Conservation (phyloP, 2,888 invertebrate species). For the Matsumyia berberina region DNA sequence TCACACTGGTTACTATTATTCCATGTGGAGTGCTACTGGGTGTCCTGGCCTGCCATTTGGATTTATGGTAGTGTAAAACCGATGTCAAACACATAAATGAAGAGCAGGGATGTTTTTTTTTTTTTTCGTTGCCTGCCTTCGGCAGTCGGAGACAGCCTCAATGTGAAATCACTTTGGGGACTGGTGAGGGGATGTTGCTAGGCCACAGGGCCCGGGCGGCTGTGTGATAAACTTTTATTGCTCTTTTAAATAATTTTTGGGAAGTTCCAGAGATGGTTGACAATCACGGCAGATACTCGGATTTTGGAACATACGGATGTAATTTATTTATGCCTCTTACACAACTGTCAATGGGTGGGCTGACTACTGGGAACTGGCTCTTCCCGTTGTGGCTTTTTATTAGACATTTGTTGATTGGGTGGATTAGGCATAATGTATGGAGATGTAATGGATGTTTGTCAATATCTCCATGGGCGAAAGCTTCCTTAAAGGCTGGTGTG, state of each 20-base stretch:
- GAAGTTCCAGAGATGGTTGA: slow-evolving; percentile 41
- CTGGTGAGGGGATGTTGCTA: slow-evolving; percentile 1
- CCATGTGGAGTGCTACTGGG: slow-evolving; percentile 39
- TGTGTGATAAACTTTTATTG: slow-evolving; percentile 53
- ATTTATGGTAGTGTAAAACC: slow-evolving; percentile 62
- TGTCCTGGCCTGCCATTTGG: slow-evolving; percentile 49
- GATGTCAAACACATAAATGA: slow-evolving; percentile 69
- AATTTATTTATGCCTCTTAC: slow-evolving; percentile 55
- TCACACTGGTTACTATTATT: slow-evolving; percentile 39
- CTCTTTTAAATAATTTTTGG: slow-evolving; percentile 72
- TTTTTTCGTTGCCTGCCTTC: slow-evolving; percentile 6
- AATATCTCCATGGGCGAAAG: neutral
- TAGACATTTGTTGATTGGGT: slow-evolving; percentile 73
- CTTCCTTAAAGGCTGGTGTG: slow-evolving; percentile 1
- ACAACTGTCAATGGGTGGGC: slow-evolving; percentile 40
- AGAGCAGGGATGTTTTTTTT: slow-evolving; percentile 19
- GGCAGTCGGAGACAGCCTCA: slow-evolving; percentile 8
- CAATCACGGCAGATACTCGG: slow-evolving; percentile 37
- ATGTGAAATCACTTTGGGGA: slow-evolving; percentile 27
- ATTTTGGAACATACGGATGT: slow-evolving; percentile 59
- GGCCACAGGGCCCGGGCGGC: slow-evolving; percentile 10
- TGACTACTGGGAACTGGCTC: slow-evolving; percentile 14
- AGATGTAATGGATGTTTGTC: slow-evolving; percentile 40
- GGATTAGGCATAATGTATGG: slow-evolving; percentile 62
- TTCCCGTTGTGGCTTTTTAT: slow-evolving; percentile 69